Conservation (phyloP, 1,140 invertebrate species). For the Plodia interpunctella region DNA sequence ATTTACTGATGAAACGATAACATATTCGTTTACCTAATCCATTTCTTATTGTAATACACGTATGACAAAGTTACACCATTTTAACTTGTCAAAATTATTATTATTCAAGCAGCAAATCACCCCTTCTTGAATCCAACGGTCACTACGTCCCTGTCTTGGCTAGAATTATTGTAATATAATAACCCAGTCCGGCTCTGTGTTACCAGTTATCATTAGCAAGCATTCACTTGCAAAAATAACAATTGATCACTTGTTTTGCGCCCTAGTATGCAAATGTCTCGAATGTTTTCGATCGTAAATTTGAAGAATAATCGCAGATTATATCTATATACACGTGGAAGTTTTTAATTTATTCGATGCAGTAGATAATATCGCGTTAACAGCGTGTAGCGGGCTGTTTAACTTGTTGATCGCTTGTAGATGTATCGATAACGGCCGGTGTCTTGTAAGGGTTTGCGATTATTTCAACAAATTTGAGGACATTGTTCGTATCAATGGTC, state of each 20-base stretch:
- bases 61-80: background rate
- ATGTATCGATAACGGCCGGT: conserved; percentile 40
- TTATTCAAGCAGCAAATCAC: background rate
- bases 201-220: conserved; percentile 27
- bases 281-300: conserved; percentile 69
- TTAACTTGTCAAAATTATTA: conserved; percentile 1
- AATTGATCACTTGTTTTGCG: conserved; percentile 57
- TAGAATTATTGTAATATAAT: conserved; percentile 70
- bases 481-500: background rate
- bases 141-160: conserved; percentile 33
- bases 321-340: conserved; percentile 50
- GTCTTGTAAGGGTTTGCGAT: background rate
- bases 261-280: conserved; percentile 43
- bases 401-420: conserved; percentile 68
- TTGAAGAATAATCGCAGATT: conserved; percentile 37
- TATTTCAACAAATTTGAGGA: background rate
- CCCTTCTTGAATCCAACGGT: conserved; percentile 24
- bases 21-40: too few relatives aligned
- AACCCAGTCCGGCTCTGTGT: conserved; percentile 35
- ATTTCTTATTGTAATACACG: too few relatives aligned
- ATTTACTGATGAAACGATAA: too few relatives aligned
- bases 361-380: conserved; percentile 48
- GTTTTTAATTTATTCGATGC: conserved; percentile 45
- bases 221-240: conserved; percentile 56
- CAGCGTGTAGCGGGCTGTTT: conserved; percentile 52